Evolutionary conservation across 2,797 vertebrate genomes (phyloP), one percentile per base, ranked within the genome.

Genomic region (Acipenser ruthenus): DNA sequence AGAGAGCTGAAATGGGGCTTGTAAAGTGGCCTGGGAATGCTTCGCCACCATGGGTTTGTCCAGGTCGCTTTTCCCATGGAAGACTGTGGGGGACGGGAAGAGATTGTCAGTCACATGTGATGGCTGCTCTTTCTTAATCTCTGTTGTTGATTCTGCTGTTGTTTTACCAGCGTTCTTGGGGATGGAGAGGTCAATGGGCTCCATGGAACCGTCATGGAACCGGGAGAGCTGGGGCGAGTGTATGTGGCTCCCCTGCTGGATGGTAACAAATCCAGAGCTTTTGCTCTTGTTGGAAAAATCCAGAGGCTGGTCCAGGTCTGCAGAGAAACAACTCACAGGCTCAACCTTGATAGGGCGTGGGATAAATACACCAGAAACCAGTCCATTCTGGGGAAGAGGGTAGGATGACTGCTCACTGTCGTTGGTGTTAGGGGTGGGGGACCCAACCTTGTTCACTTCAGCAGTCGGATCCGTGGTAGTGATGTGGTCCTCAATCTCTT

Each of bases 111-210:
- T 15, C 3, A 72, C 78, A 50, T 78, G 79, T 0, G 74, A 67
- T 13, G 77, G 69, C 68, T 83, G 69, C 71, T 94, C 91, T 10
- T 63, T 79, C 72, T 86, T 90, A 63, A 83, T 80, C 70, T 83
- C 82, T 58, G 83, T 37, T 4, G 37, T 68, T 0, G 59, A 66
- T 7, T 66, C 78, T 8, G 75, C 61, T 11, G 74, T 84, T 82
- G 72, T 84, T 90, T 83, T 90, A 87, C 72, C 86, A 0, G 67
- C 77, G 72, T 70, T 77, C 81, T 93, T 94, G 64, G 91, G 92
- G 70, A 96, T 84, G 10, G 95, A 96, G 61, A 97, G 81, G 68
- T 97, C 95, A 0, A 96, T 95, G 67, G 95, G 95, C 82, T 95
- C 93, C 89, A 92, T 82, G 9, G 89, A 77, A 71, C 86, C 79